phyloP scores from a whole-genome alignment of 2,888 invertebrate species.

The Psylliodes chrysocephalus region DNA sequence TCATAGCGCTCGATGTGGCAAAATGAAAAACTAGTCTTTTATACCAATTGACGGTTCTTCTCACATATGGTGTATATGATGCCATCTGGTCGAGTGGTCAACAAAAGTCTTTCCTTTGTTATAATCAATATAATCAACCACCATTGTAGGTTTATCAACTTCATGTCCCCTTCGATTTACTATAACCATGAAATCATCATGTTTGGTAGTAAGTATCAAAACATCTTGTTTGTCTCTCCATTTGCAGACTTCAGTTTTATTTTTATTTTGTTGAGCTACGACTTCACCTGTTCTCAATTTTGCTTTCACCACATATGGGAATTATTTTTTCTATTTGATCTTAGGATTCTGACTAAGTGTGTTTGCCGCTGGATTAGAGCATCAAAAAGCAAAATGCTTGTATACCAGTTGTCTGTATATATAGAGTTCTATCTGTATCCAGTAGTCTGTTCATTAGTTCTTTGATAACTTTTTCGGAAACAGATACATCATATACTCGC shows the following conservation, averaged over 20 bases:
- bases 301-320: too few species aligned
- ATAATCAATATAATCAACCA: conserved; percentile 11
- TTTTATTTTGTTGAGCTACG: conserved; percentile 19
- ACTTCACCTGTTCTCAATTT: conserved; percentile 28
- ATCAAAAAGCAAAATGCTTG: too few species aligned
- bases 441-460: conserved; percentile 36
- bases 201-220: conserved; percentile 32
- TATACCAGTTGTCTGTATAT: too few species aligned
- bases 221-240: conserved; percentile 33
- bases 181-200: conserved; percentile 14
- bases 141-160: too few species aligned
- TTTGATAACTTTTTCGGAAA: conserved; percentile 38
- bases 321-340: background rate
- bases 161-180: background rate
- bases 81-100: conserved; percentile 31
- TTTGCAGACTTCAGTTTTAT: conserved; percentile 22
- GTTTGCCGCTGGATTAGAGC: conserved; percentile 15
- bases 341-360: conserved; percentile 29
- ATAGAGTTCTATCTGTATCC: conserved; percentile 39
- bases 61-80: background rate
- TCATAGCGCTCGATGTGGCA: conserved; percentile 27
- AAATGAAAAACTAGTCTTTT: conserved; percentile 28
- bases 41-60: too few species aligned
- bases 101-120: conserved; percentile 31
- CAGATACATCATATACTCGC: conserved; percentile 27